These are phyloP conservation scores for Musca vetustissima DNA, from an alignment of 1,140 invertebrate species.

Conservation along the genomic window DNA sequence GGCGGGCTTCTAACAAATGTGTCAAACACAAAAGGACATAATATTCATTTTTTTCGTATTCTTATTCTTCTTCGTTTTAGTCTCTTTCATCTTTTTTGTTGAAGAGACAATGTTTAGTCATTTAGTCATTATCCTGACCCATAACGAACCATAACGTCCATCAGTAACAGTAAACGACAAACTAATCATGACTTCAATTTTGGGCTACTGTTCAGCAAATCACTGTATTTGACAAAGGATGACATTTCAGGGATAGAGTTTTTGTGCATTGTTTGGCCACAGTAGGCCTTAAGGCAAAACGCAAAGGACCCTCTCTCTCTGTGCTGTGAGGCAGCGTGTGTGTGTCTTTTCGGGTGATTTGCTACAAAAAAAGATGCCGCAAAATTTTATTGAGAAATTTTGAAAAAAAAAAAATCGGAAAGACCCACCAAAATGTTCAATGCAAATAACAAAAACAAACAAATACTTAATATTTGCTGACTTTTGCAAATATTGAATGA, in stretches of 20 bases:
- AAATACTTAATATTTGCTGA: too few species aligned
- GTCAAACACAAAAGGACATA: background rate
- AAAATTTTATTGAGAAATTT: conserved; percentile 17
- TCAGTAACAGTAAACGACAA: too few species aligned
- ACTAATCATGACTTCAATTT: conserved; percentile 12
- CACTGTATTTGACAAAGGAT: too few species aligned
- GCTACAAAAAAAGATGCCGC: background rate
- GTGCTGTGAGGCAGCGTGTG: background rate
- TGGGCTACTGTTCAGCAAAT: background rate
- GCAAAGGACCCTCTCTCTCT: too few species aligned
- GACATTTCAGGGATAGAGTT: background rate
- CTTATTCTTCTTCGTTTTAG: too few species aligned
- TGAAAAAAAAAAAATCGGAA: background rate
- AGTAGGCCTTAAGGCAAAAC: too few species aligned
- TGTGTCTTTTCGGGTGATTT: background rate
- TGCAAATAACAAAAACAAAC: background rate
- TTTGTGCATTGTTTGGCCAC: background rate
- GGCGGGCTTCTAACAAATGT: background rate
- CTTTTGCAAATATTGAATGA: conserved; percentile 15
- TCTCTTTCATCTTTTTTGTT: too few species aligned
- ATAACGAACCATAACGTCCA: too few species aligned
- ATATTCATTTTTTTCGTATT: too few species aligned
- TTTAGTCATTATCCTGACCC: background rate
- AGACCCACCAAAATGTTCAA: background rate
- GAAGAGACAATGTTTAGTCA: conserved; percentile 8